A percentile compares a stretch with the other conserved stretches of the same genome.
These are phyloP conservation scores for Cydia amplana DNA, from an alignment of 1,140 invertebrate genomes.

Conservation along the genomic window DNA sequence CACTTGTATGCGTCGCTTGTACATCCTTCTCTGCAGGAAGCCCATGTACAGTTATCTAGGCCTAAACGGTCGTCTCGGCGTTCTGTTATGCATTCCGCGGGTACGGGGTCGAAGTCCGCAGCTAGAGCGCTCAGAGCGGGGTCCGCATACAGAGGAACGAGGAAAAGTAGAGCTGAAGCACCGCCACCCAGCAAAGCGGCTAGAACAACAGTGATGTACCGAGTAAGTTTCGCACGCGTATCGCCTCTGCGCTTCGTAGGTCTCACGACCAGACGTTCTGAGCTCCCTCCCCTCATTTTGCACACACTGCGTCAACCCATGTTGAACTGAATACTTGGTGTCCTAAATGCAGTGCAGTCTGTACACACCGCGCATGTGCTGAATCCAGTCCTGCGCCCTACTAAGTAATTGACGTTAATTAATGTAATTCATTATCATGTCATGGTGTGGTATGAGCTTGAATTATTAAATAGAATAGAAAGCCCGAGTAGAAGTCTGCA, in stretches of 20 bases:
- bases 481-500: background rate
- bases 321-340: constrained; percentile 49
- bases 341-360: constrained; percentile 49
- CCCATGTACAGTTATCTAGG: constrained; percentile 92
- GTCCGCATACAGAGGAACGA: constrained; percentile 94
- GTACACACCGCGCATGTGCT: constrained; percentile 53
- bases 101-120: constrained; percentile 89
- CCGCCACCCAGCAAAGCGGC: constrained; percentile 89
- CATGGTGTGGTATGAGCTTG: constrained; percentile 6
- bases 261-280: constrained; percentile 87
- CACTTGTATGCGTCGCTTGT: constrained; percentile 92
- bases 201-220: constrained; percentile 89
- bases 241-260: constrained; percentile 83
- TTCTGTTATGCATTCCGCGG: constrained; percentile 88
- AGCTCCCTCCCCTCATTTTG: constrained; percentile 90
- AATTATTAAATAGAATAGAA: constrained; percentile 27
- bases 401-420: background rate
- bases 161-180: constrained; percentile 90
- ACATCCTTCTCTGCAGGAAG: constrained; percentile 92
- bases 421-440: constrained; percentile 30
- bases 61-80: constrained; percentile 87
- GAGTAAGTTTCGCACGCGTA: constrained; percentile 85
- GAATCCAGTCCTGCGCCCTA: constrained; percentile 45
- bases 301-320: constrained; percentile 70
- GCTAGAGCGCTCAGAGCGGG: constrained; percentile 93